Conservation (phyloP, 2,113 vertebrate species). For the Lycocorax pyrrhopterus region DNA sequence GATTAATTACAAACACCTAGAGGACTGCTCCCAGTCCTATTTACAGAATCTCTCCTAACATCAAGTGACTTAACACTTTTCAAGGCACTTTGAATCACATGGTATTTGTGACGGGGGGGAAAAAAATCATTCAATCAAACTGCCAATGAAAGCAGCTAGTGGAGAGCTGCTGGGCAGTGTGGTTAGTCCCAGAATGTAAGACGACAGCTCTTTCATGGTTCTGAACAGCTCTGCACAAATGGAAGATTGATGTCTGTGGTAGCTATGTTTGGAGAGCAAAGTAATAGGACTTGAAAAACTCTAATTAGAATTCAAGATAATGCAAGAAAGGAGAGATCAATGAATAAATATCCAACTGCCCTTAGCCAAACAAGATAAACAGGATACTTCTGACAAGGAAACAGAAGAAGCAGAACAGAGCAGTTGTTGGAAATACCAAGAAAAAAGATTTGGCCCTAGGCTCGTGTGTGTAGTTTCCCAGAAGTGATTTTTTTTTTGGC, state of each 20-base stretch:
- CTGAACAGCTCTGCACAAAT: slow-evolving; percentile 26
- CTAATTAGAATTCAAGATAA: slow-evolving; percentile 64
- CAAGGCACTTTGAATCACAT: slow-evolving; percentile 24
- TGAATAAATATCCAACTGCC: slow-evolving; percentile 48
- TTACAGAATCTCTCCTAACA: slow-evolving; percentile 28
- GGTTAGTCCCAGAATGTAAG: slow-evolving; percentile 24
- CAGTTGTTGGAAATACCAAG: slow-evolving; percentile 69
- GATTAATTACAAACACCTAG: slow-evolving; percentile 50
- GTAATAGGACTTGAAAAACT: slow-evolving; percentile 4
- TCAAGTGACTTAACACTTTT: slow-evolving; percentile 35
- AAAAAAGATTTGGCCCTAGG: slow-evolving; percentile 69
- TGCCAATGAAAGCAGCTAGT: slow-evolving; percentile 38
- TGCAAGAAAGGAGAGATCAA: slow-evolving; percentile 60
- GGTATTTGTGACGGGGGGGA: not conserved
- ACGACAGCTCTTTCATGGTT: slow-evolving; percentile 17
- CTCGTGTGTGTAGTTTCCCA: slow-evolving; percentile 70
- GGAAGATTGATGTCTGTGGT: slow-evolving; percentile 14
- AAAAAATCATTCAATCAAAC: not conserved
- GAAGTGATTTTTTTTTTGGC: slow-evolving; percentile 68
- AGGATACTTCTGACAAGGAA: slow-evolving; percentile 68
- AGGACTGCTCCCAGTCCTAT: not conserved
- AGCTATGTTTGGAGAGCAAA: slow-evolving; percentile 33
- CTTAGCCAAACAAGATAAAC: slow-evolving; percentile 63
- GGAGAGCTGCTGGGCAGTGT: not conserved
- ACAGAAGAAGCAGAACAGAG: slow-evolving; percentile 75